Evolutionary conservation across 2,113 vertebrate species (phyloP), one percentile per base, ranked within the genome.

Genomic region (Naja naja): DNA sequence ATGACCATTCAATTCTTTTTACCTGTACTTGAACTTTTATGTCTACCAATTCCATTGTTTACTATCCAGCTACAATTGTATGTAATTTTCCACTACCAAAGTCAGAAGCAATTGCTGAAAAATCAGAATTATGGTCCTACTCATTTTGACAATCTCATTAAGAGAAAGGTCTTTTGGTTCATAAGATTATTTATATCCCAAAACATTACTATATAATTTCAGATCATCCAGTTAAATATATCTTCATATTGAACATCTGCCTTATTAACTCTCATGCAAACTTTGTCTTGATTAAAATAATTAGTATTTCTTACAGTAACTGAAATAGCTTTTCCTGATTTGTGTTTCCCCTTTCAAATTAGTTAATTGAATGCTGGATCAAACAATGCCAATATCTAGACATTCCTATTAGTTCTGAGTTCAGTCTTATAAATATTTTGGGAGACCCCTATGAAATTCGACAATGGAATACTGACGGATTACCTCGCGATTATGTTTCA

Each of bases 301-400:
- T 18, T 54, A 69, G 20, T 27, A n/a, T 60, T n/a, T 74, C 4
- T 27, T 47, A 88, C 2, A 56, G 30, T 69, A 64, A 2, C 12
- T 23, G 45, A 58, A 91, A 45, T 49, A 85, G 89, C 4, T 1
- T 22, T 90, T 53, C 91, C 22, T 93, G 91, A 87, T 39, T 93
- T 55, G 52, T 54, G 39, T n/a, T 34, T 81, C 47, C 53, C 43
- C 7, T 1, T 90, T 93, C 45, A 43, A 60, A 45, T 60, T 96
- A 99, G 98, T 96, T 99, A 34, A 98, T 98, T 96, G 98, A 98
- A 18, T 95, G 96, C 85, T 99, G 98, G 98, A 98, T 98, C 85
- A 95, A 93, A 12, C 97, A 97, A 88, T 99, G 98, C 93, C 97
- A 97, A 92, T 91, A 96, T 49, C 95, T 98, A 93, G 96, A 97